Evolutionary conservation across 2,888 invertebrate species (phyloP), one percentile per base, ranked within the genome.

Genomic region (Sussaba pulchella): DNA sequence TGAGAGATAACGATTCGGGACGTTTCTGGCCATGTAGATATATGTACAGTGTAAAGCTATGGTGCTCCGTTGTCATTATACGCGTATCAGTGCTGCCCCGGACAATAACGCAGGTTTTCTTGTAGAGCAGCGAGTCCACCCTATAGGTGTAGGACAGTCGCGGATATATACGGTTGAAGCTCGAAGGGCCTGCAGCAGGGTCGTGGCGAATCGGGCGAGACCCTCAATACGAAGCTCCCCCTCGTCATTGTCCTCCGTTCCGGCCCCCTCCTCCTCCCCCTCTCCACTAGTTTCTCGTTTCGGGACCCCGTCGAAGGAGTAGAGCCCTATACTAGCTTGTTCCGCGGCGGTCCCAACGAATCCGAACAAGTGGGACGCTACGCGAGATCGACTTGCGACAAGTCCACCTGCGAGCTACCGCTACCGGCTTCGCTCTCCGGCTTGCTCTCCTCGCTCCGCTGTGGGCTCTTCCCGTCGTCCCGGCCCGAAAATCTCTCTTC

Each of bases 401-500:
- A 82, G 86, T 83, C 81, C 86, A 86, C 85, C 86, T 86, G 85
- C 86, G 84, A 83, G 69, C 57, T 19, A 54, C 70, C 45, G 54
- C 69, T 43, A 54, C 41, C 31, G 6, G 26, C 36, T 26, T n/a
- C n/a, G n/a, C n/a, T n/a, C n/a, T n/a, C n/a, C n/a, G n/a, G n/a
- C n/a, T n/a, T n/a, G 57, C 70, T 70, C 69, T 24, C 43, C 63
- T 36, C 26, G 71, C 73, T 81, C 86, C 85, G 87, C 86, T 87
- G 86, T 86, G 85, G 86, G 85, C 83, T 77, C 71, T 54, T 75
- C 52, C 21, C 24, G 12, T 43, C 39, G 21, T n/a, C n/a, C 31
- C 17, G 9, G 31, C 61, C 31, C 54, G 24, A 63, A 72, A 39
- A 31, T 31, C 31, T 31, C 31, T 31, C 6, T 31, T 31, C 31